Evolutionary conservation across 2,113 vertebrate genomes (phyloP).

Genomic region (Lucifuga dentata): DNA sequence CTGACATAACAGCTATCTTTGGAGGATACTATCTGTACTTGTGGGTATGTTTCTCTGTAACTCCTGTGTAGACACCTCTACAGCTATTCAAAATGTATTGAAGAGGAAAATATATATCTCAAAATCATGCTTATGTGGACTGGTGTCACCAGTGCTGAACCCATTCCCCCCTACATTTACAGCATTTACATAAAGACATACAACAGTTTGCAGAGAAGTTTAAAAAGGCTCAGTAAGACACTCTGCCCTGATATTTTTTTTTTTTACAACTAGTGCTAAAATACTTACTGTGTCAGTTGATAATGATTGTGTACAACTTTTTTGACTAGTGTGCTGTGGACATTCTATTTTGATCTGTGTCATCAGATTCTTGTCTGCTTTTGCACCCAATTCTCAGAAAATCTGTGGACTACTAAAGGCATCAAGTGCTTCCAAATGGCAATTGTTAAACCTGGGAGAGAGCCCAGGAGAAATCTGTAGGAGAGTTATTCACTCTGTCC

Average conservation of each 20-base stretch:
- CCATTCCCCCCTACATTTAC: background rate
- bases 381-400: constrained; percentile 20
- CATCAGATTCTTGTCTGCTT: background rate
- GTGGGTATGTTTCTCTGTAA: too few species aligned
- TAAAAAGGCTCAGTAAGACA: background rate
- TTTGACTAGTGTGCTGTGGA: background rate
- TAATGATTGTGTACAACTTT: background rate
- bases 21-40: too few species aligned
- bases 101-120: too few species aligned
- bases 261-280: constrained; percentile 8
- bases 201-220: constrained; percentile 10
- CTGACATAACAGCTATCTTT: too few species aligned
- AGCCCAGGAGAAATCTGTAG: constrained; percentile 34
- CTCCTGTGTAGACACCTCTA: too few species aligned
- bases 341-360: constrained; percentile 21
- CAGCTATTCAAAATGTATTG: too few species aligned
- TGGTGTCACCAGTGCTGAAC: background rate
- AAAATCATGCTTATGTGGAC: too few species aligned
- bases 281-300: constrained; percentile 8
- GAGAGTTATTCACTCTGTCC: constrained; percentile 5
- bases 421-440: constrained; percentile 5
- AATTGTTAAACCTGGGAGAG: constrained; percentile 35
- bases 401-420: constrained; percentile 37
- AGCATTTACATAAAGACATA: constrained; percentile 3
- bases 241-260: background rate